Evolutionary conservation across 2,113 vertebrate species (phyloP).

Genomic region (Callipepla squamata): DNA sequence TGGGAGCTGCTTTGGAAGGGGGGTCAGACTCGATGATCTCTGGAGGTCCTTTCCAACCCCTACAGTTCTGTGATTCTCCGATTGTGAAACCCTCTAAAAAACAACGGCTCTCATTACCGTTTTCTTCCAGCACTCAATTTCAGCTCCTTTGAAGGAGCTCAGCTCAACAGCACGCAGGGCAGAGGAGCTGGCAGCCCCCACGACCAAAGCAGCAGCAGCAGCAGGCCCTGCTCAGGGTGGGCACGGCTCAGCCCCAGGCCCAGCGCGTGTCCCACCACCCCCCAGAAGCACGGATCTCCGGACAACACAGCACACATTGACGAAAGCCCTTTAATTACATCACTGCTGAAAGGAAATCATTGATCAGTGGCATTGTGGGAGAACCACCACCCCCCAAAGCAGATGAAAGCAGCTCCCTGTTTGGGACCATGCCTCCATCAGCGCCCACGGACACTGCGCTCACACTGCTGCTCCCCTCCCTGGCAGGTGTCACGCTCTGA

Average conservation of each 20-base stretch:
- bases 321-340: slow-evolving; percentile 91
- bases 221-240: neutral
- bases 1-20: too few species aligned
- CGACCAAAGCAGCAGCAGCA: neutral
- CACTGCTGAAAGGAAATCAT: slow-evolving; percentile 91
- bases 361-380: slow-evolving; percentile 90
- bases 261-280: slow-evolving; percentile 65
- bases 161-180: slow-evolving; percentile 15
- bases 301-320: slow-evolving; percentile 76
- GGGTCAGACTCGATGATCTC: too few species aligned
- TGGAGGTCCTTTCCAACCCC: too few species aligned
- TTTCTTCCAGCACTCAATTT: slow-evolving; percentile 21
- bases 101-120: neutral
- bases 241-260: slow-evolving; percentile 70
- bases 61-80: too few species aligned
- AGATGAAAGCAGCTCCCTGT: slow-evolving; percentile 83
- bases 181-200: neutral
- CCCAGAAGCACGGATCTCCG: slow-evolving; percentile 84
- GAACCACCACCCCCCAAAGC: slow-evolving; percentile 85
- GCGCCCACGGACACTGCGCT: slow-evolving; percentile 68
- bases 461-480: slow-evolving; percentile 72
- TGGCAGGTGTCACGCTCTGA: slow-evolving; percentile 80
- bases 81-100: neutral
- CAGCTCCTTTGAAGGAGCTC: slow-evolving; percentile 22
- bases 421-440: slow-evolving; percentile 78